phyloP scores from a whole-genome alignment of 2,888 invertebrate species.

The Eueremaeus valkanovi region DNA sequence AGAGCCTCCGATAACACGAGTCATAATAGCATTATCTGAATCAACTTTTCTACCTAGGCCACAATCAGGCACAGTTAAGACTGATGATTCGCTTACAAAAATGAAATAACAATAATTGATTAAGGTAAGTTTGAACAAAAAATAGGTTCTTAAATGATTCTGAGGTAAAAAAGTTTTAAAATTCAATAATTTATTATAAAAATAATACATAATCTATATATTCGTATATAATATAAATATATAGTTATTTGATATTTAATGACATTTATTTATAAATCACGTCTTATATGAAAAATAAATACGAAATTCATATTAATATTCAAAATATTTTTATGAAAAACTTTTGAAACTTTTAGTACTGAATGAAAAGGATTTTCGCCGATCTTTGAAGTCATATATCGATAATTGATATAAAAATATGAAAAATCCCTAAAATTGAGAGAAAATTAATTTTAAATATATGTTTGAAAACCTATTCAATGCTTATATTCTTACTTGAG shows the following conservation, averaged over 20 bases:
- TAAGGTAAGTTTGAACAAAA: too few relatives aligned
- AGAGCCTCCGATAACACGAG: neutral
- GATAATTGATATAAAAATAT: slow-evolving; percentile 16
- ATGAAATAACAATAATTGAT: too few relatives aligned
- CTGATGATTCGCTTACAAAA: too few relatives aligned
- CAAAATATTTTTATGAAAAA: neutral
- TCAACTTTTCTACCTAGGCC: neutral
- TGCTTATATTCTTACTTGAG: slow-evolving; percentile 42
- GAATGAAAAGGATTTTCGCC: neutral
- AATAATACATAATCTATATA: too few relatives aligned
- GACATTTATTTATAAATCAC: too few relatives aligned
- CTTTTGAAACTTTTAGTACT: neutral
- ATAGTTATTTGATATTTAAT: too few relatives aligned
- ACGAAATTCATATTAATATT: neutral
- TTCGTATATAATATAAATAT: too few relatives aligned
- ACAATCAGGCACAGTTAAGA: neutral
- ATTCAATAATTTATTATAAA: too few relatives aligned
- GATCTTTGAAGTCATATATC: neutral
- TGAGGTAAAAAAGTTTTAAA: too few relatives aligned
- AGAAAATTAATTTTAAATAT: neutral
- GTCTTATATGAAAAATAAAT: too few relatives aligned
- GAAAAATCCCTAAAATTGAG: neutral
- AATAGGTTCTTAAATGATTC: too few relatives aligned
- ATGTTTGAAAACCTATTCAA: neutral
- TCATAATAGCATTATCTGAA: neutral